Conservation (phyloP, 1,140 invertebrate species). For the Cydia fagiglandana region DNA sequence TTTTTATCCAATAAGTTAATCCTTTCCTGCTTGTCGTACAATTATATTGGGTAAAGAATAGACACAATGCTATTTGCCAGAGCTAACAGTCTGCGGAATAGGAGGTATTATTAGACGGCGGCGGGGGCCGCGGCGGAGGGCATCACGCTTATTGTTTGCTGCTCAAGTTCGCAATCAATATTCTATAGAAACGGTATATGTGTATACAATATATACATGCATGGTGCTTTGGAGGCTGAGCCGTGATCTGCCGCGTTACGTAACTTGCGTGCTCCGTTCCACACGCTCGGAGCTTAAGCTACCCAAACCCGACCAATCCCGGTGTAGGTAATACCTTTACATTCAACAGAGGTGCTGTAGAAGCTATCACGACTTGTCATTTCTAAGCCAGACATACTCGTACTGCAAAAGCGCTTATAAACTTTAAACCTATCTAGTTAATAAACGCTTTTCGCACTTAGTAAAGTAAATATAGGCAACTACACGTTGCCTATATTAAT, state of each 20-base stretch:
- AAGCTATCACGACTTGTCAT: neutral
- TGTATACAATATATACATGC: neutral
- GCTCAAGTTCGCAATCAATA: conserved; percentile 24
- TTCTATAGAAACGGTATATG: neutral
- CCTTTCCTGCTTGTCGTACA: too few relatives aligned
- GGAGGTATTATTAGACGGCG: conserved; percentile 35
- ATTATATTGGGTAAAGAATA: neutral
- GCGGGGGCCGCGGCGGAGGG: conserved; percentile 32
- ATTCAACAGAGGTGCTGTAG: neutral
- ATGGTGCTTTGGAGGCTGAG: conserved; percentile 4
- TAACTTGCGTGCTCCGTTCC: conserved; percentile 30
- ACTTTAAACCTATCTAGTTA: too few relatives aligned
- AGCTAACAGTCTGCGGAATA: conserved; percentile 27
- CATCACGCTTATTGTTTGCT: conserved; percentile 36
- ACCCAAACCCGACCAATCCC: neutral
- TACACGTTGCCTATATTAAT: too few relatives aligned
- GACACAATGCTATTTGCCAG: neutral
- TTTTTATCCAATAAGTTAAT: too few relatives aligned
- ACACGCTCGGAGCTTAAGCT: conserved; percentile 10
- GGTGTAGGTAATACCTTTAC: neutral
- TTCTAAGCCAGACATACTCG: neutral
- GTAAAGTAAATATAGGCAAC: too few relatives aligned
- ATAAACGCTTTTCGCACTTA: too few relatives aligned
- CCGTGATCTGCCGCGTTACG: conserved; percentile 37
- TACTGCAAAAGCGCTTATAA: too few relatives aligned